A percentile compares a stretch with the other conserved stretches of the same genome.
phyloP scores from a whole-genome alignment of 2,888 invertebrate species.

The Lypha dubia region DNA sequence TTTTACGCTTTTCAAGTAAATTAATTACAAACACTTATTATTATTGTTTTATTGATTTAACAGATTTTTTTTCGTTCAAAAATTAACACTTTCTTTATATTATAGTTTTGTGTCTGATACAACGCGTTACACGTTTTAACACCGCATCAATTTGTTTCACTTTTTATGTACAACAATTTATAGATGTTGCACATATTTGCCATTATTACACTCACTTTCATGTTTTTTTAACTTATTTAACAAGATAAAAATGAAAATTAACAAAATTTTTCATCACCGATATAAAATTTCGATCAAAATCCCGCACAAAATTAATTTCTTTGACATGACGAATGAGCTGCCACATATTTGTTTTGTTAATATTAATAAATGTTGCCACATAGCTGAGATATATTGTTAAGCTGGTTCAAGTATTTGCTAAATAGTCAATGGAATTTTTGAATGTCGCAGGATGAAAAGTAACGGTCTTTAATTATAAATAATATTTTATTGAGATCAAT shows the following conservation, averaged over 20 bases:
- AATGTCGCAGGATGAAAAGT: too few relatives aligned
- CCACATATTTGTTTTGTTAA: neutral
- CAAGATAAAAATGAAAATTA: neutral
- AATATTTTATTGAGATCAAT: too few relatives aligned
- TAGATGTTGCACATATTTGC: neutral
- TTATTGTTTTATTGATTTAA: constrained; percentile 41
- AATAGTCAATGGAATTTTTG: too few relatives aligned
- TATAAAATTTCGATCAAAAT: constrained; percentile 22
- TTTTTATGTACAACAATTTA: neutral
- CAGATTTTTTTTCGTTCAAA: neutral
- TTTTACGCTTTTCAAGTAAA: constrained; percentile 3
- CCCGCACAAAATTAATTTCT: constrained; percentile 30
- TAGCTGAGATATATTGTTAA: too few relatives aligned
- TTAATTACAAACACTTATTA: neutral
- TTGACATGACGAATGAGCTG: neutral
- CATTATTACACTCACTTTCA: neutral
- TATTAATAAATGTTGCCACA: neutral
- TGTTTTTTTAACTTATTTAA: neutral
- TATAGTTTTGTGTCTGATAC: neutral
- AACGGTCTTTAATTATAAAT: too few relatives aligned
- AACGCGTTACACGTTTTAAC: neutral
- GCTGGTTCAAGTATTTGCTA: neutral
- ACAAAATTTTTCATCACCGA: too few relatives aligned
- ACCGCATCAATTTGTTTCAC: neutral
- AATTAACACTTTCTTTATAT: neutral